Evolutionary conservation across 2,888 invertebrate species (phyloP), one percentile per base, ranked within the genome.

Genomic region (Silvanus unidentatus): DNA sequence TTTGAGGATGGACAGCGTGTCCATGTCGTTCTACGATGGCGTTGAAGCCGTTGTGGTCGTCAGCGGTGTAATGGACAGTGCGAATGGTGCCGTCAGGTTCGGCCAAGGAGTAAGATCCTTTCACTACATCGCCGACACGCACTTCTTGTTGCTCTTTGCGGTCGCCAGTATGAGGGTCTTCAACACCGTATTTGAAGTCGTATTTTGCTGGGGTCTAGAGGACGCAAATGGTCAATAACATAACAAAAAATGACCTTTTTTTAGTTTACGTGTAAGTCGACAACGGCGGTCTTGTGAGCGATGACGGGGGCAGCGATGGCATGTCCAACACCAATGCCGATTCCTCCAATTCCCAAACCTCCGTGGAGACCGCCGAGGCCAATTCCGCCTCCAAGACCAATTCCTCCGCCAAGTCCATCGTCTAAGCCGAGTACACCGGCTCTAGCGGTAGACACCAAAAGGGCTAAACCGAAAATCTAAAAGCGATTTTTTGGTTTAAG

Each of bases 81-180:
- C 81, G 75, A 64, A 74, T 72, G 44, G 79, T 75, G 60, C 81
- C 81, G 57, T 79, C 80, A 10, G 81, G 80, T 58, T 82, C 81
- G 15, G 79, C 71, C 3, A 82, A 73, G 52, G 79, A 78, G 64
- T 81, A 81, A 12, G 77, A 77, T 32, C 81, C 81, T 62, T 77
- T 75, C 39, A 81, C 81, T 11, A 76, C 64, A 64, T 80, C 77
- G 1, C 80, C 81, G 65, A 76, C 75, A 1, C 75, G 72, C 13
- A 70, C 65, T 63, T 77, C 78, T 43, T 75, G 73, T 54, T 77
- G 77, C 4, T 73, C 51, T 46, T 77, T 77, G 50, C 76, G 74
- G 58, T 78, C 77, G 1, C 77, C 79, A 0, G 77, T 77, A 58
- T 77, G 77, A 55, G 75, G 75, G 54, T 77, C 78, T 56, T 76